Conservation (phyloP, 92 coral and sea anemone genomes). For the Palythoa caribaeorum region DNA sequence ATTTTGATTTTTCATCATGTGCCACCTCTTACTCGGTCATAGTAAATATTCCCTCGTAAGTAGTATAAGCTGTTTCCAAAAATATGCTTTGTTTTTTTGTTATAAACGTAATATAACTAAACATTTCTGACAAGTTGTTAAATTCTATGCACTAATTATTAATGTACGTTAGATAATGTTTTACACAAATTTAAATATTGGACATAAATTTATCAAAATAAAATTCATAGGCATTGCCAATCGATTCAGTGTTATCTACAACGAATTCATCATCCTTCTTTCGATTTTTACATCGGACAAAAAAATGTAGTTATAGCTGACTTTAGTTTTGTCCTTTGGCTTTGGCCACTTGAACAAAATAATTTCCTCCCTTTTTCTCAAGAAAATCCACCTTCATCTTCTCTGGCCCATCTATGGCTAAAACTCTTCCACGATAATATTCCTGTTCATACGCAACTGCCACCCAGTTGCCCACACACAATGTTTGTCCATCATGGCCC, state of each 20-base stretch:
- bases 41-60: no score
- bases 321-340: constrained; percentile 3
- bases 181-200: neutral
- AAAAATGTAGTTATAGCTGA: neutral
- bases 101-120: no score
- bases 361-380: neutral
- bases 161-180: neutral
- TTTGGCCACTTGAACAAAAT: neutral
- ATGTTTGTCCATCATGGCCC: no score
- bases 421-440: neutral
- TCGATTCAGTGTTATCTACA: neutral
- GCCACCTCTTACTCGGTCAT: no score
- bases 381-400: no score
- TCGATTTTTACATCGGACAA: neutral
- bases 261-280: neutral
- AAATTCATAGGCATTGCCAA: neutral
- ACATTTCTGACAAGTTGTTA: no score
- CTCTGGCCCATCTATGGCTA: neutral
- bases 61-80: no score
- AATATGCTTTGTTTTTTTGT: no score
- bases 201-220: constrained; percentile 1
- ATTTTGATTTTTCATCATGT: no score
- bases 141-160: neutral
- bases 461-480: constrained; percentile 14
- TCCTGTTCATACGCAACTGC: constrained; percentile 2